Percentiles rank a stretch among this genome's conserved stretches.
Evolutionary conservation across 2,888 invertebrate species (phyloP).

Genomic region (Notodonta ziczac): DNA sequence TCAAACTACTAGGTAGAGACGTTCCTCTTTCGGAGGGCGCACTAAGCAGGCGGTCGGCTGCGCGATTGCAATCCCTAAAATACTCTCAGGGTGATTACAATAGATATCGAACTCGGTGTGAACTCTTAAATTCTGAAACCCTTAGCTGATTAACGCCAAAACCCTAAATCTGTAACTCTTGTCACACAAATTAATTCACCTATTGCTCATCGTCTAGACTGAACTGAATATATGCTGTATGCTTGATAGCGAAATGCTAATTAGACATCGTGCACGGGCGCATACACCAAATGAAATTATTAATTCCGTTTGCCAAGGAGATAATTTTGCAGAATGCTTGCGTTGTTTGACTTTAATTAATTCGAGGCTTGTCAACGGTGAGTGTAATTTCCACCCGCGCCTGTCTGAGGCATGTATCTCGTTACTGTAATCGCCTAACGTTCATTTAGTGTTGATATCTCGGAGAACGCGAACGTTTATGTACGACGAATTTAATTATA

Average conservation of each 20-base stretch:
- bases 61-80: no score
- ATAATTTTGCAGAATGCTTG: conserved; percentile 76
- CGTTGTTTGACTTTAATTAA: conserved; percentile 83
- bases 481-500: conserved; percentile 24
- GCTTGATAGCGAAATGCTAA: conserved; percentile 43
- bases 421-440: conserved; percentile 70
- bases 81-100: no score
- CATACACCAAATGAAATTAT: conserved; percentile 71
- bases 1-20: no score
- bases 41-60: no score
- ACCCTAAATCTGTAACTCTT: not conserved
- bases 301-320: conserved; percentile 75
- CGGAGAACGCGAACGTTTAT: conserved; percentile 25
- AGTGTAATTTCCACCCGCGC: conserved; percentile 73
- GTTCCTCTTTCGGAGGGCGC: no score
- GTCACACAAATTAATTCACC: not conserved
- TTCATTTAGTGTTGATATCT: conserved; percentile 56
- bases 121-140: no score
- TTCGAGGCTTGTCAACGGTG: conserved; percentile 79
- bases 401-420: conserved; percentile 71
- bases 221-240: conserved; percentile 13
- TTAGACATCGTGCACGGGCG: conserved; percentile 48
- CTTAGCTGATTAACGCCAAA: no score
- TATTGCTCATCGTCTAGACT: not conserved
- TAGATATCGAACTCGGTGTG: no score